A percentile compares a stretch with the other conserved stretches of the same genome.
Conservation (phyloP, 2,113 vertebrate genomes). For the Lophius piscatorius region DNA sequence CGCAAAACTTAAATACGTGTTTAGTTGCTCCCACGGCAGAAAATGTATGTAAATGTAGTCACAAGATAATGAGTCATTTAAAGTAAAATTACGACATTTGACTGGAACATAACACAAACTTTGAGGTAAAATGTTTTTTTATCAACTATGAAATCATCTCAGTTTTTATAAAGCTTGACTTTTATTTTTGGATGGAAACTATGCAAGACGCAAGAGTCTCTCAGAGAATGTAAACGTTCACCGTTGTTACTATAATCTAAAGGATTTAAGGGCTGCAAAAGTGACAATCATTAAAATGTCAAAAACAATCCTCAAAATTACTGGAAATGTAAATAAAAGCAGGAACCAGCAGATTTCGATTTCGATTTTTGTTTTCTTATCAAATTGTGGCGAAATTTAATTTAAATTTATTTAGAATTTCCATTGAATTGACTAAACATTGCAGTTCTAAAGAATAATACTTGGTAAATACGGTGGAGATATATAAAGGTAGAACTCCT, state of each 20-base stretch:
- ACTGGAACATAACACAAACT: conserved; percentile 18
- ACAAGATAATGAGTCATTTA: neutral
- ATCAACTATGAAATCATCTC: conserved; percentile 58
- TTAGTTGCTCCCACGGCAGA: no score
- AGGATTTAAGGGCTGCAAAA: conserved; percentile 19
- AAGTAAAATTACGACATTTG: conserved; percentile 3
- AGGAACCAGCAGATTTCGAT: no score
- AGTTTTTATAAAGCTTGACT: conserved; percentile 42
- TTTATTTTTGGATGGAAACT: conserved; percentile 52
- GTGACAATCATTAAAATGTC: no score
- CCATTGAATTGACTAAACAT: neutral
- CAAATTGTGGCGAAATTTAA: no score
- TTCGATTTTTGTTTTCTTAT: no score
- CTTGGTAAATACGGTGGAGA: conserved; percentile 50
- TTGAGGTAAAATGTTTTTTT: conserved; percentile 5
- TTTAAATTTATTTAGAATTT: no score
- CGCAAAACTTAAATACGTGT: no score
- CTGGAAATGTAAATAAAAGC: no score
- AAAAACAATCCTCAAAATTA: no score
- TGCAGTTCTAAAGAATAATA: neutral
- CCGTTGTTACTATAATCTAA: conserved; percentile 39
- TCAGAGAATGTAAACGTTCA: conserved; percentile 53
- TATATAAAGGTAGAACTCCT: no score
- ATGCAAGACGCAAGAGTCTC: conserved; percentile 52
- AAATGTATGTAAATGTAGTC: neutral